phyloP scores from a whole-genome alignment of 2,888 invertebrate species.

The Hypsopygia costalis region DNA sequence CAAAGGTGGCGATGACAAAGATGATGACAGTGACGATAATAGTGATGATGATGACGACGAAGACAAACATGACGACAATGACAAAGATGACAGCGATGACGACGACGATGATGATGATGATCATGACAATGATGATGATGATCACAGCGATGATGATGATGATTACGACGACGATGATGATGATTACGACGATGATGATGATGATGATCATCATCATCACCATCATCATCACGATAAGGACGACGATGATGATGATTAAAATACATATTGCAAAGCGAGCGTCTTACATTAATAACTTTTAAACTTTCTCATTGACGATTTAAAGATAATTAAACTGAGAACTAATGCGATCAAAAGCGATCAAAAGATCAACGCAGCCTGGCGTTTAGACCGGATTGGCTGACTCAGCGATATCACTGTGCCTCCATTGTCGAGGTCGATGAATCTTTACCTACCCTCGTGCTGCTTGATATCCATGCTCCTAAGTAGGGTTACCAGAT shows the following conservation, averaged over 20 bases:
- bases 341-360: no score
- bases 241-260: conserved; percentile 60
- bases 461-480: no score
- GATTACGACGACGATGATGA: conserved; percentile 55
- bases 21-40: background rate
- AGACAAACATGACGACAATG: conserved; percentile 11
- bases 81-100: conserved; percentile 37
- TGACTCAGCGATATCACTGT: no score
- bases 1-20: conserved; percentile 4
- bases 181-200: conserved; percentile 44
- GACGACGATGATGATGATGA: conserved; percentile 53
- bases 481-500: no score
- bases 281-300: no score
- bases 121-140: conserved; percentile 55
- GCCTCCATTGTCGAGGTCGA: no score
- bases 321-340: no score
- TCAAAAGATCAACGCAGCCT: no score
- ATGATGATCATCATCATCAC: conserved; percentile 49
- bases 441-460: no score
- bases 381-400: no score
- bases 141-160: conserved; percentile 53
- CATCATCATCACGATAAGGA: conserved; percentile 58
- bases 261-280: no score
- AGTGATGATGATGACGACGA: conserved; percentile 4
- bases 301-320: no score